Evolutionary conservation across 2,113 vertebrate genomes (phyloP).

Genomic region (Chloropsis hardwickii): DNA sequence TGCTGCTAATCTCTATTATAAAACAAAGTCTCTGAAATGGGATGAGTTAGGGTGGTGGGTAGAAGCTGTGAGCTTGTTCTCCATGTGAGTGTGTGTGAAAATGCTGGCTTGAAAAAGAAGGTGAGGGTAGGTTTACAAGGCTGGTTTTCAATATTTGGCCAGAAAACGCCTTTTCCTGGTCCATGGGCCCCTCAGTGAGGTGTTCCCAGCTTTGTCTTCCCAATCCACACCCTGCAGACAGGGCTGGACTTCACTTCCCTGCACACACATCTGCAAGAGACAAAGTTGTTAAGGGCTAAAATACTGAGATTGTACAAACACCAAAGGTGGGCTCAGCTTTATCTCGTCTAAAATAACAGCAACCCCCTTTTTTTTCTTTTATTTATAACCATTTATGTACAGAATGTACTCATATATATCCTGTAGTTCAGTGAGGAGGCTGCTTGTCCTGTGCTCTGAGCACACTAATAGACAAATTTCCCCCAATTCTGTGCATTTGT

Average conservation of each 20-base stretch:
- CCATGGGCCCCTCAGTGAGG: neutral
- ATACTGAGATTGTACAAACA: neutral
- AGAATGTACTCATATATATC: neutral
- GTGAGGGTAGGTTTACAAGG: neutral
- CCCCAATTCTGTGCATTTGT: neutral
- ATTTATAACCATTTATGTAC: neutral
- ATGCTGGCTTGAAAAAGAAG: neutral
- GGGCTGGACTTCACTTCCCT: rapidly evolving
- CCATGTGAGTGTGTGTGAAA: rapidly evolving
- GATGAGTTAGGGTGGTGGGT: neutral
- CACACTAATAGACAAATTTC: neutral
- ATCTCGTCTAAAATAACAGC: neutral
- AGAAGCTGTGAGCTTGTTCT: neutral
- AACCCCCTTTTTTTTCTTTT: neutral
- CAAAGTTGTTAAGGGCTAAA: neutral
- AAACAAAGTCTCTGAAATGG: neutral
- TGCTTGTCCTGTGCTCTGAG: neutral
- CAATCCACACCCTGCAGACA: rapidly evolving
- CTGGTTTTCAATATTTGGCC: neutral
- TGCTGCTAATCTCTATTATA: neutral
- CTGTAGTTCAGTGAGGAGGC: neutral
- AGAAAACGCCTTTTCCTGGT: neutral
- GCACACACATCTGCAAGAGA: rapidly evolving
- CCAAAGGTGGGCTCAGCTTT: neutral
- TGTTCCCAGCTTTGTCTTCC: neutral